Evolutionary conservation across 2,888 invertebrate genomes (phyloP).

Genomic region (Eledone cirrhosa): DNA sequence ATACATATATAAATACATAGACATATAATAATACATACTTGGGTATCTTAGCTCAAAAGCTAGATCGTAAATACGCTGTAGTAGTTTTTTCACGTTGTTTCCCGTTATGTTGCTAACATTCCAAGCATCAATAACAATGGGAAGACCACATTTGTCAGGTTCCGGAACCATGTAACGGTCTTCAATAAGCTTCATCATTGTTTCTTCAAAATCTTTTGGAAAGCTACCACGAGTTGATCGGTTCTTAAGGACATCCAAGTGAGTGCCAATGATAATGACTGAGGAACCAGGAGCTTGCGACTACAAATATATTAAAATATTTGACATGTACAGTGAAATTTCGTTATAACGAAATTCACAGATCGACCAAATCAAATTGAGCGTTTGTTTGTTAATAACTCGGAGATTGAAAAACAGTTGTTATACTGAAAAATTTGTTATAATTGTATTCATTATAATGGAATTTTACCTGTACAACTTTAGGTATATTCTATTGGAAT

Average conservation of each 20-base stretch:
- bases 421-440: too few species aligned
- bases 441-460: too few species aligned
- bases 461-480: too few species aligned
- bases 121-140: conserved; percentile 85
- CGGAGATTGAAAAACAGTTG: too few species aligned
- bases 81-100: conserved; percentile 87
- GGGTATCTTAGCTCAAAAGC: conserved; percentile 91
- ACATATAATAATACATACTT: conserved; percentile 69
- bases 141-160: conserved; percentile 93
- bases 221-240: conserved; percentile 70
- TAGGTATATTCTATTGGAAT: too few species aligned
- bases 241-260: conserved; percentile 80
- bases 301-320: conserved; percentile 68
- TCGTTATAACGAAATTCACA: too few species aligned
- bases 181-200: conserved; percentile 75
- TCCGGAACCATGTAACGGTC: conserved; percentile 81
- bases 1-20: too few species aligned
- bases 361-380: too few species aligned
- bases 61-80: conserved; percentile 91
- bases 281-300: conserved; percentile 95
- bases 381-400: too few species aligned
- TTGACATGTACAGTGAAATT: too few species aligned
- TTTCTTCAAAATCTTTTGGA: conserved; percentile 84
- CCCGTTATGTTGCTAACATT: conserved; percentile 87
- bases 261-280: conserved; percentile 95